phyloP scores from a whole-genome alignment of 2,888 invertebrate genomes.

The Andrena bucephala region DNA sequence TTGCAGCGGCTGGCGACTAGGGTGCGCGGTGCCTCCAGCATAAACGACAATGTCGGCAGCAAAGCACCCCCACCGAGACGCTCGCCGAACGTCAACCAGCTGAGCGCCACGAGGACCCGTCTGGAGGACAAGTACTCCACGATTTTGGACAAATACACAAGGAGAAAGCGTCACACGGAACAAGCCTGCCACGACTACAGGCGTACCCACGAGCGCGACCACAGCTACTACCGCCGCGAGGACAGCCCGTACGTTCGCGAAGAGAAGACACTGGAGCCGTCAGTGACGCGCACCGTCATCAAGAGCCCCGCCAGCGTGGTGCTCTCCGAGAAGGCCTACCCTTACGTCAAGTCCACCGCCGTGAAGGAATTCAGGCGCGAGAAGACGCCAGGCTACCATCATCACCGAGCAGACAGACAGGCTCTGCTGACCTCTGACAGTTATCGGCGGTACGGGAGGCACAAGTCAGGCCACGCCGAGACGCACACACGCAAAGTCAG shows the following conservation, averaged over 20 bases:
- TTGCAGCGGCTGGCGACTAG: constrained; percentile 92
- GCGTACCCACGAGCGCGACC: constrained; percentile 67
- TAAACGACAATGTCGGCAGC: constrained; percentile 80
- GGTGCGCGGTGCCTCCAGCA: constrained; percentile 91
- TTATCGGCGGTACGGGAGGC: constrained; percentile 82
- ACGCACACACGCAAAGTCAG: constrained; percentile 77
- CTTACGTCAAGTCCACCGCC: constrained; percentile 85
- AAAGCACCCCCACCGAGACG: constrained; percentile 48
- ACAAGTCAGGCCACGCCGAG: constrained; percentile 84
- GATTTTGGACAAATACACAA: constrained; percentile 90
- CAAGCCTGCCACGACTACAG: constrained; percentile 50
- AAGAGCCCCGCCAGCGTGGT: constrained; percentile 91
- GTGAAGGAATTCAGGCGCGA: constrained; percentile 86
- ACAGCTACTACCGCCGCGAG: constrained; percentile 72
- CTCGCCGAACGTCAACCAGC: constrained; percentile 67
- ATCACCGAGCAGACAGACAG: constrained; percentile 83
- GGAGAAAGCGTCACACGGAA: constrained; percentile 78
- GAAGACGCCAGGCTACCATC: constrained; percentile 87
- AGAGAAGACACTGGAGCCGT: constrained; percentile 90
- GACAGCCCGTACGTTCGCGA: constrained; percentile 80
- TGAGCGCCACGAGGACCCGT: constrained; percentile 88
- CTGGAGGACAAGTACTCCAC: constrained; percentile 93
- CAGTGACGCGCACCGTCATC: constrained; percentile 85
- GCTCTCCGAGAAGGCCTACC: constrained; percentile 89
- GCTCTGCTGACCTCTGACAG: constrained; percentile 86